Evolutionary conservation across 2,888 invertebrate genomes (phyloP).

Genomic region (Diadromus collaris): DNA sequence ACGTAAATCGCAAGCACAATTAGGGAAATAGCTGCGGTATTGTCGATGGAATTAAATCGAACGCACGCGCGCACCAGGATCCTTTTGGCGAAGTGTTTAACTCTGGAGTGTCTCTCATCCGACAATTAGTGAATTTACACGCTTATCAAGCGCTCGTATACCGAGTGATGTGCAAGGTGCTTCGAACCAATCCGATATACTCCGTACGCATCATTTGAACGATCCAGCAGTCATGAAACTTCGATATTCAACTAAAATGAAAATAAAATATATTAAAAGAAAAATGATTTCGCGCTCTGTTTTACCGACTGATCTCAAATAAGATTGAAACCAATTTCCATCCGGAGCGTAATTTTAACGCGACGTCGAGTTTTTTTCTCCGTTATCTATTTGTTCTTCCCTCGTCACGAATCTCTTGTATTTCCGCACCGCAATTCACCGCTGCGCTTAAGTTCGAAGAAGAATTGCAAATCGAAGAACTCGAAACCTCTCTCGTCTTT

Average conservation of each 20-base stretch:
- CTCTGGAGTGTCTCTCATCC: neutral
- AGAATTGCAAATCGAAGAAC: conserved; percentile 49
- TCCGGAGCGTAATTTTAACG: neutral
- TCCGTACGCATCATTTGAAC: neutral
- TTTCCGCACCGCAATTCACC: neutral
- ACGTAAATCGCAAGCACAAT: conserved; percentile 4
- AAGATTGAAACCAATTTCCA: neutral
- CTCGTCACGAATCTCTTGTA: neutral
- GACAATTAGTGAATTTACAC: neutral
- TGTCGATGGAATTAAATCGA: conserved; percentile 1
- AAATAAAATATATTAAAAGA: neutral
- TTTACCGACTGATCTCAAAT: neutral
- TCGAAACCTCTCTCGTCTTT: neutral
- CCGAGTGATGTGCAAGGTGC: neutral
- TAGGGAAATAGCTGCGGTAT: neutral
- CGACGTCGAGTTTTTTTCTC: neutral
- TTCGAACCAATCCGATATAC: neutral
- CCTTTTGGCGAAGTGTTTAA: neutral
- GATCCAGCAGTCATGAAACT: neutral
- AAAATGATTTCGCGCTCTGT: neutral
- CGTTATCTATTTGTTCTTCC: neutral
- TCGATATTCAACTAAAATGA: neutral
- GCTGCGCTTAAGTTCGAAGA: conserved; percentile 19
- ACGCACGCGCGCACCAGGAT: neutral
- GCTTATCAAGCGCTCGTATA: neutral